Conservation (phyloP, 2,888 invertebrate species). For the Lydus trimaculatus region DNA sequence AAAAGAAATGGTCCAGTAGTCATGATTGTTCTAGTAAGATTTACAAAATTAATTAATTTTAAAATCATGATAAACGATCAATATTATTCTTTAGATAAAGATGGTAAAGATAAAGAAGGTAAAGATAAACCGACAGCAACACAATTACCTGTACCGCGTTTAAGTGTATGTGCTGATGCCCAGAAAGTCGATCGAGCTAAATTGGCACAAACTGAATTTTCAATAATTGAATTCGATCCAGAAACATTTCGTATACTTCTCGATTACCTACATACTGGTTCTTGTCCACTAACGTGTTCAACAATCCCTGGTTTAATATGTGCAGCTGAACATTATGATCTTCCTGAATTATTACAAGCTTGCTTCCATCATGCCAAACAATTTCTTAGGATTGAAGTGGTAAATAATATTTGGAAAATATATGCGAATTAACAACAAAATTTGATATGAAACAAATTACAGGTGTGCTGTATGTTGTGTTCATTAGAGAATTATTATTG, state of each 20-base stretch:
- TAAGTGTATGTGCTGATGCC: constrained; percentile 92
- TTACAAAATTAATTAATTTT: not conserved
- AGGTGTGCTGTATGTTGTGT: constrained; percentile 92
- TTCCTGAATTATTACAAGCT: constrained; percentile 90
- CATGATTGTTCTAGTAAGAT: constrained; percentile 90
- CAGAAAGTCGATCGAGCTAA: constrained; percentile 93
- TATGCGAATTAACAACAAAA: not conserved
- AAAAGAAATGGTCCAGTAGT: constrained; percentile 87
- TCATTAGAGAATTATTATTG: constrained; percentile 94
- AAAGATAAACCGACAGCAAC: constrained; percentile 76
- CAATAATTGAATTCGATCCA: constrained; percentile 93
- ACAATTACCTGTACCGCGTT: constrained; percentile 82
- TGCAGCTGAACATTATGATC: constrained; percentile 93
- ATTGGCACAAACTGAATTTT: constrained; percentile 93
- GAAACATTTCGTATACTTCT: constrained; percentile 90
- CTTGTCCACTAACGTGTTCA: constrained; percentile 89
- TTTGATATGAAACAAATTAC: constrained; percentile 37
- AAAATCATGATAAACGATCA: not conserved
- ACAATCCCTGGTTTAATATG: constrained; percentile 93
- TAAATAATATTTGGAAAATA: constrained; percentile 56
- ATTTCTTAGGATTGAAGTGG: constrained; percentile 90
- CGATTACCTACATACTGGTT: constrained; percentile 92
- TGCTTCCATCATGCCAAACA: constrained; percentile 97
- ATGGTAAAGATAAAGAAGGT: constrained; percentile 79
- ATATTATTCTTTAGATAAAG: constrained; percentile 70